phyloP scores from a whole-genome alignment of 2,888 invertebrate species.

The Sarcophaga caerulescens region DNA sequence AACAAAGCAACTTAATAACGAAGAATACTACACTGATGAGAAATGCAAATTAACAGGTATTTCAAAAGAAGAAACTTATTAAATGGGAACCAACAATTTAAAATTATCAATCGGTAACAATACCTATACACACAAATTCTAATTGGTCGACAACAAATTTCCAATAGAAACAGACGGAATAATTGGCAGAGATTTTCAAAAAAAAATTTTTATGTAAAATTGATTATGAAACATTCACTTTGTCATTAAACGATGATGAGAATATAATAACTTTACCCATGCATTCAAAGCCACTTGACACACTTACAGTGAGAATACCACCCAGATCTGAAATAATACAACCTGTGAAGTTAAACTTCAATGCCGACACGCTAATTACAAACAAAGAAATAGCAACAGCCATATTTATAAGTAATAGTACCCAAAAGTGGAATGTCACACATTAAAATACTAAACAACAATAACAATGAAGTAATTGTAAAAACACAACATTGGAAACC shows the following conservation, averaged over 20 bases:
- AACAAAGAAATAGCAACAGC: background rate
- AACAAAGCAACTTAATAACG: no score
- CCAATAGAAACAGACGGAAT: no score
- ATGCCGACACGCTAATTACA: background rate
- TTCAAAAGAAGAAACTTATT: no score
- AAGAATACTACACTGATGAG: no score
- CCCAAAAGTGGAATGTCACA: background rate
- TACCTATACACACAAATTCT: no score
- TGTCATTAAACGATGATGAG: background rate
- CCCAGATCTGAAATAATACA: background rate
- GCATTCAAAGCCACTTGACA: background rate
- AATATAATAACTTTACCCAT: conserved; percentile 2
- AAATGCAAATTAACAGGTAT: no score
- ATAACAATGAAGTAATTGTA: background rate
- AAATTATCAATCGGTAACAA: no score
- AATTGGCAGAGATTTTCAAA: no score
- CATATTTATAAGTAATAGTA: background rate
- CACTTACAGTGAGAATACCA: background rate
- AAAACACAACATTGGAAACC: background rate
- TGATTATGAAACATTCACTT: background rate
- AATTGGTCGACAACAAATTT: no score
- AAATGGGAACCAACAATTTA: no score
- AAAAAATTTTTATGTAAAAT: no score
- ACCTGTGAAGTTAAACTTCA: background rate
- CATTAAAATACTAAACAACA: background rate